A percentile compares a stretch with the other conserved stretches of the same genome.
Conservation (phyloP, 2,113 vertebrate genomes). For the Centropristis striata region DNA sequence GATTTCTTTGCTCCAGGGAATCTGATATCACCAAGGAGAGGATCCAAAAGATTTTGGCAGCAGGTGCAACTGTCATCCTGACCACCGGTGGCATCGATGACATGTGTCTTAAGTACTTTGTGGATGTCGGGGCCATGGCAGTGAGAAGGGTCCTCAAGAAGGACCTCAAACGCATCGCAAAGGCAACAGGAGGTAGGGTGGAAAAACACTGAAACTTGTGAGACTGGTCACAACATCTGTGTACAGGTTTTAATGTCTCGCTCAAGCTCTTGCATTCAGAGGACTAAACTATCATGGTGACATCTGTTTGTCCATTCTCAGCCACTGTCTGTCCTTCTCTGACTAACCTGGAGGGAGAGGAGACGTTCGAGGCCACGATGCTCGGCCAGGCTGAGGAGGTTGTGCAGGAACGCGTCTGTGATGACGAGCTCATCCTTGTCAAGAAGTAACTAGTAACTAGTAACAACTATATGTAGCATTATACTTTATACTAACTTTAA, state of each 20-base stretch:
- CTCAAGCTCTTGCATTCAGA: neutral
- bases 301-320: constrained; percentile 60
- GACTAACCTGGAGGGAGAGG: constrained; percentile 97
- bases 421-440: constrained; percentile 96
- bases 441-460: constrained; percentile 98
- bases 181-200: constrained; percentile 93
- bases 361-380: constrained; percentile 94
- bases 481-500: neutral
- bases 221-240: too few species aligned
- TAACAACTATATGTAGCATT: neutral
- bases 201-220: neutral
- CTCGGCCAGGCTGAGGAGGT: constrained; percentile 97
- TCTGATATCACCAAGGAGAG: constrained; percentile 98
- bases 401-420: constrained; percentile 95
- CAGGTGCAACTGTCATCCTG: constrained; percentile 94
- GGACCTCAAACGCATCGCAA: constrained; percentile 97
- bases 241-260: neutral
- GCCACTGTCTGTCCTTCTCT: constrained; percentile 93
- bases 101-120: constrained; percentile 98
- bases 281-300: neutral
- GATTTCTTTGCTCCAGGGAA: constrained; percentile 84
- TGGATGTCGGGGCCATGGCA: constrained; percentile 95
- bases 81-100: constrained; percentile 98
- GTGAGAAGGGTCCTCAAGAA: constrained; percentile 95
- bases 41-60: constrained; percentile 95